Base-by-base conservation (phyloP, 2,797 vertebrate genomes). In the Labroides dimidiatus region DNA sequence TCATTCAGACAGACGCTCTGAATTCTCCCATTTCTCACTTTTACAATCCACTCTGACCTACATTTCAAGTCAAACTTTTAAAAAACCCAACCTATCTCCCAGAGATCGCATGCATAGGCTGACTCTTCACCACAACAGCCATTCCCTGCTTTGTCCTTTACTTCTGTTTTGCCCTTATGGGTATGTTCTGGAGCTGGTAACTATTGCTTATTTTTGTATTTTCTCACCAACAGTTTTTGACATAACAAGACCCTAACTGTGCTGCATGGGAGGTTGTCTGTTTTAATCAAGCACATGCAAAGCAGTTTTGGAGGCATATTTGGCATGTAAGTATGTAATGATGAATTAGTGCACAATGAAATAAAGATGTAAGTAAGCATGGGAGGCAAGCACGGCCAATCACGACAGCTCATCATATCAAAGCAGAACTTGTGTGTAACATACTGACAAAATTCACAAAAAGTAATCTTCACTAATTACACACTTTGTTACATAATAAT, bases 11-110 rank as follows among this genome's bases (percentile, higher is more conserved):
- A 39, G 19, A 61, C 17, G 27, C 71, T 58, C 57, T 62, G 63
- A 71, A 59, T 72, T 80, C 43, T 59, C 43, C 39, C 33, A 44
- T 36, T 55, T 14, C 47, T 39, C 17, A 52, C 15, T 53, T 60
- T 61, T 13, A 58, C 37, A 20, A 15, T 2, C 21, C 36, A 15
- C n/a, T 12, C 16, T 20, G 27, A 12, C 14, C 10, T 17, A 20
- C 52, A 49, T 53, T 62, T 72, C 24, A 73, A 53, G 73, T 78
- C 48, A 54, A 47, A 66, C 21, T 63, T 70, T 64, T 39, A 56
- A 59, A 69, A 42, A 75, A 79, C 51, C 36, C 23, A 30, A 43
- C 19, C 24, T 55, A 73, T 77, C 43, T 61, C 37, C 37, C 17
- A 43, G 41, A 58, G 52, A 80, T 73, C 47, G 42, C 36, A 61